phyloP scores from a whole-genome alignment of 92 coral and sea anemone genomes.

The Actinernus sp. region DNA sequence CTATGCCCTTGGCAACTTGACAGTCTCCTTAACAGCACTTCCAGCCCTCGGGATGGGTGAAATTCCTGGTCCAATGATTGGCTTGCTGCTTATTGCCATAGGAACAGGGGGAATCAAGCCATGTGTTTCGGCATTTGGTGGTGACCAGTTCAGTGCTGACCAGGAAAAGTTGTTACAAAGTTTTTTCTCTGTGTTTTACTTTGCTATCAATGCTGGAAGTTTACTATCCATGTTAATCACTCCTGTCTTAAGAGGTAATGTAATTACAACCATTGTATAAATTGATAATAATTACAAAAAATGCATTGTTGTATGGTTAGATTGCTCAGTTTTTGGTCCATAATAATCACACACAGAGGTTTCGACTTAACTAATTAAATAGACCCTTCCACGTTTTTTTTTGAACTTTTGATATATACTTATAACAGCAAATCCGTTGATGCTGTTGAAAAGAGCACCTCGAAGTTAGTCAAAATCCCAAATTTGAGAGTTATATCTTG shows the following conservation, averaged over 20 bases:
- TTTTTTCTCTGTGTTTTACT: slow-evolving; percentile 85
- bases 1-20: slow-evolving; percentile 71
- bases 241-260: slow-evolving; percentile 87
- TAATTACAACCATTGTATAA: too few relatives aligned
- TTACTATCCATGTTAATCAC: slow-evolving; percentile 75
- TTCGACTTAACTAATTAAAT: too few relatives aligned
- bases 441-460: too few relatives aligned
- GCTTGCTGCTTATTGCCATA: slow-evolving; percentile 79
- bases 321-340: neutral
- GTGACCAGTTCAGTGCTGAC: slow-evolving; percentile 82
- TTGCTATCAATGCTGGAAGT: slow-evolving; percentile 93
- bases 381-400: too few relatives aligned
- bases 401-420: too few relatives aligned
- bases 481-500: too few relatives aligned
- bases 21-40: slow-evolving; percentile 74
- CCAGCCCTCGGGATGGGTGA: slow-evolving; percentile 76
- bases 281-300: too few relatives aligned
- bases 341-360: too few relatives aligned
- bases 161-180: slow-evolving; percentile 75
- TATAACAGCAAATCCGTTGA: too few relatives aligned
- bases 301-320: neutral
- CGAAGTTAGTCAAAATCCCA: too few relatives aligned
- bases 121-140: slow-evolving; percentile 88
- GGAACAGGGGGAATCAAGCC: slow-evolving; percentile 94
- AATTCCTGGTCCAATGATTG: slow-evolving; percentile 83